Percentiles rank a stretch among this genome's conserved stretches.
These are phyloP conservation scores for Eurosta solidaginis DNA, from an alignment of 1,140 invertebrate genomes.

Conservation along the genomic window DNA sequence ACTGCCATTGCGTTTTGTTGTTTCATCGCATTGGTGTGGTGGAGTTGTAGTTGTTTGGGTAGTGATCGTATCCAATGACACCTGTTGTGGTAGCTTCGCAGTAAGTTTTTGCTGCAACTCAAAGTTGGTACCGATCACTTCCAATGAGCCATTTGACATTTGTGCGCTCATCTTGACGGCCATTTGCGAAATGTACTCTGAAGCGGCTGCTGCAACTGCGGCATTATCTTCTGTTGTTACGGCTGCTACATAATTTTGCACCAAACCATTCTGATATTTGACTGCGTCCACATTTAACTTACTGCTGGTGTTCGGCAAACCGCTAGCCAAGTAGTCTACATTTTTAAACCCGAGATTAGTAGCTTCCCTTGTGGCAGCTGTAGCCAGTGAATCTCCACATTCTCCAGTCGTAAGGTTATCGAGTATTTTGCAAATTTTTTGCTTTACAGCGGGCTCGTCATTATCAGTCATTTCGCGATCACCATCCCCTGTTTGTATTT, in stretches of 20 bases:
- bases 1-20: background rate
- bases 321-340: background rate
- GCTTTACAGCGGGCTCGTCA: constrained; percentile 55
- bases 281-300: background rate
- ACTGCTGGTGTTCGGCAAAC: background rate
- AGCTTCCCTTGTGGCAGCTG: background rate
- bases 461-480: constrained; percentile 55
- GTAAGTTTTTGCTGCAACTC: constrained; percentile 50
- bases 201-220: constrained; percentile 42
- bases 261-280: constrained; percentile 12
- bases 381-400: constrained; percentile 45
- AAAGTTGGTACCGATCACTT: background rate
- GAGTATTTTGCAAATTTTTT: constrained; percentile 56
- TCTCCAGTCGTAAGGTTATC: constrained; percentile 57
- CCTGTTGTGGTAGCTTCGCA: constrained; percentile 42
- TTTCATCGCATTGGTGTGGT: background rate
- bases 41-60: background rate
- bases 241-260: constrained; percentile 37
- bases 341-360: background rate
- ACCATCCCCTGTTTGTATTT: constrained; percentile 49
- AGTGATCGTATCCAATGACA: background rate
- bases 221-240: constrained; percentile 38
- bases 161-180: constrained; percentile 33
- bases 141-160: background rate
- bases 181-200: constrained; percentile 55